phyloP scores from a whole-genome alignment of 2,888 invertebrate genomes.

The Nomada ruficornis region DNA sequence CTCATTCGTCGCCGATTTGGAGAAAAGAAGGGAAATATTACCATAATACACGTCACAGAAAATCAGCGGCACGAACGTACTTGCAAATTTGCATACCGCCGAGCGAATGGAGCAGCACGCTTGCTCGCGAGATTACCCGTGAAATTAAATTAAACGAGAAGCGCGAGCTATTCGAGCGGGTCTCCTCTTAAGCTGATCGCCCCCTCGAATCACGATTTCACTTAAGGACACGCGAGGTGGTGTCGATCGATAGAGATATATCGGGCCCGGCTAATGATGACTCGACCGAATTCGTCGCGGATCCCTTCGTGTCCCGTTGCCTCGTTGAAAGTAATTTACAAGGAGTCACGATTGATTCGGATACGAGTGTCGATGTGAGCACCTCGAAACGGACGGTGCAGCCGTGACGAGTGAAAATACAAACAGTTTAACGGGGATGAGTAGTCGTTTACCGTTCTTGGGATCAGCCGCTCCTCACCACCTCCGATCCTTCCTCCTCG shows the following conservation, averaged over 20 bases:
- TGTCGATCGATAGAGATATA: slow-evolving; percentile 79
- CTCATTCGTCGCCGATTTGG: slow-evolving; percentile 56
- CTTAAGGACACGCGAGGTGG: slow-evolving; percentile 71
- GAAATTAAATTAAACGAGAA: slow-evolving; percentile 59
- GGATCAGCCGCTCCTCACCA: slow-evolving; percentile 64
- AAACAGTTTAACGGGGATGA: slow-evolving; percentile 83
- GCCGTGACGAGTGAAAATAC: slow-evolving; percentile 83
- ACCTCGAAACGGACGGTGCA: slow-evolving; percentile 75
- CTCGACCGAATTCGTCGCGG: slow-evolving; percentile 69
- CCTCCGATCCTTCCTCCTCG: slow-evolving; percentile 42
- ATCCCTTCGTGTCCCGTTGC: slow-evolving; percentile 19
- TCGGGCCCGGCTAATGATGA: slow-evolving; percentile 74
- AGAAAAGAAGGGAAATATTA: not conserved
- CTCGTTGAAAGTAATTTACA: slow-evolving; percentile 66
- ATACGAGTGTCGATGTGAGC: slow-evolving; percentile 78
- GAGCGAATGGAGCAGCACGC: too few species aligned
- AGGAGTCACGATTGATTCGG: slow-evolving; percentile 76
- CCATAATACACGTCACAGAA: slow-evolving; percentile 12
- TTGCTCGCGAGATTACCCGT: not conserved
- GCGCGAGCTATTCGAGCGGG: slow-evolving; percentile 27
- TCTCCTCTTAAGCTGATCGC: slow-evolving; percentile 26
- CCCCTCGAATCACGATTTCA: slow-evolving; percentile 68
- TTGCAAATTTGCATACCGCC: slow-evolving; percentile 14
- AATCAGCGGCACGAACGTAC: not conserved
- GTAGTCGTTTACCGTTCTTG: slow-evolving; percentile 79